A percentile compares a stretch with the other conserved stretches of the same genome.
Conservation (phyloP, 2,888 invertebrate genomes). For the Atethmia centrago region DNA sequence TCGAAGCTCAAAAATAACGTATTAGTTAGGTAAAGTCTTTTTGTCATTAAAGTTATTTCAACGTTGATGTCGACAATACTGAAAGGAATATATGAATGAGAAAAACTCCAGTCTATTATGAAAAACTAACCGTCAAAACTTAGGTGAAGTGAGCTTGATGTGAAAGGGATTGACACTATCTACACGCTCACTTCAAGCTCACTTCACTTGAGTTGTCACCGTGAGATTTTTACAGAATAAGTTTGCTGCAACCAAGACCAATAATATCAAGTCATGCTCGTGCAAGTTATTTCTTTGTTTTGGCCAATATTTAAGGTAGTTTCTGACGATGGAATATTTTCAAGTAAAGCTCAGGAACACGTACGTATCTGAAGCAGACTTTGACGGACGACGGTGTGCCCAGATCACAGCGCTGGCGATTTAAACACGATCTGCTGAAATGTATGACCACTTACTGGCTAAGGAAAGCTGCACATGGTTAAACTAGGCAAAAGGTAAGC, state of each 20-base stretch:
- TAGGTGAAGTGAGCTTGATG: too few species aligned
- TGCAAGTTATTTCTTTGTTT: not conserved
- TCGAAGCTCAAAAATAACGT: too few species aligned
- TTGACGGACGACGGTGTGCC: constrained; percentile 56
- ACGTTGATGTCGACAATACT: not conserved
- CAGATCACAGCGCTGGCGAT: constrained; percentile 64
- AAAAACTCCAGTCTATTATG: not conserved
- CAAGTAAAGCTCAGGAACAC: constrained; percentile 31
- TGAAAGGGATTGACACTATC: too few species aligned
- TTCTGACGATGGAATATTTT: not conserved
- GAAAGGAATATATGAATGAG: not conserved
- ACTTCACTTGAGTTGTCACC: too few species aligned
- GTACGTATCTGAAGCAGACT: constrained; percentile 57
- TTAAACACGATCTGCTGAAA: constrained; percentile 64
- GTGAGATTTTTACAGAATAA: too few species aligned
- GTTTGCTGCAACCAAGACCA: not conserved
- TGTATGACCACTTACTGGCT: constrained; percentile 60
- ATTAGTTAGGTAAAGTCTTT: too few species aligned
- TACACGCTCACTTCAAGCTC: too few species aligned
- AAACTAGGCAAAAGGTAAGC: too few species aligned
- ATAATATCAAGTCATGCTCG: not conserved
- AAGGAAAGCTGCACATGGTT: constrained; percentile 50
- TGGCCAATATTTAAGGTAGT: not conserved
- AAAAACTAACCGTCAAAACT: too few species aligned
- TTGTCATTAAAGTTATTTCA: not conserved